Conservation (phyloP, 2,888 invertebrate species). For the Dryococelus australis region DNA sequence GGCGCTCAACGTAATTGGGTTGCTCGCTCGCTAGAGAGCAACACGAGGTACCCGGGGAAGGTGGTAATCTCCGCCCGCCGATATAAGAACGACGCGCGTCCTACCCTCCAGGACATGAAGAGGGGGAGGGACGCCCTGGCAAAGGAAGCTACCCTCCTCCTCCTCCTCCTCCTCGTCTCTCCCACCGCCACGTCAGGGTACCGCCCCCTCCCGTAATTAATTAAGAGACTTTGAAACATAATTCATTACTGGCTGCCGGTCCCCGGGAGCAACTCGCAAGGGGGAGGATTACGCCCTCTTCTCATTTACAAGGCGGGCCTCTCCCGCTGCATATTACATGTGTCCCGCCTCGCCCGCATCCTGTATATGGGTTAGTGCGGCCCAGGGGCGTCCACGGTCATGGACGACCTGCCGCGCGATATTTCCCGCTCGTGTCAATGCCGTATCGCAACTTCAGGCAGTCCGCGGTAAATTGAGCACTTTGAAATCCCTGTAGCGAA, state of each 20-base stretch:
- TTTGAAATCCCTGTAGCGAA: too few relatives aligned
- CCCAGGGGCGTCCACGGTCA: neutral
- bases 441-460: too few relatives aligned
- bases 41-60: neutral
- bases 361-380: neutral
- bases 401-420: too few relatives aligned
- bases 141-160: neutral
- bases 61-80: neutral
- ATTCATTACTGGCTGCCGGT: conserved; percentile 39
- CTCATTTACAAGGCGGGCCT: conserved; percentile 32
- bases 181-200: neutral
- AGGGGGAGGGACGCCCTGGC: neutral
- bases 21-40: neutral
- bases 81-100: neutral
- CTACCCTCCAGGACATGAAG: too few relatives aligned
- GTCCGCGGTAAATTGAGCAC: too few relatives aligned
- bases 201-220: conserved; percentile 40
- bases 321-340: conserved; percentile 30
- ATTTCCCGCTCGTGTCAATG: too few relatives aligned
- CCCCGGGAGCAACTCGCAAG: neutral
- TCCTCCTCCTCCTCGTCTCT: neutral
- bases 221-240: conserved; percentile 45
- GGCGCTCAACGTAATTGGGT: neutral
- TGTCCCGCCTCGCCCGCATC: neutral
- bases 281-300: neutral